Conservation (phyloP, 2,113 vertebrate species). For the Cyphomyrus plagiostoma region DNA sequence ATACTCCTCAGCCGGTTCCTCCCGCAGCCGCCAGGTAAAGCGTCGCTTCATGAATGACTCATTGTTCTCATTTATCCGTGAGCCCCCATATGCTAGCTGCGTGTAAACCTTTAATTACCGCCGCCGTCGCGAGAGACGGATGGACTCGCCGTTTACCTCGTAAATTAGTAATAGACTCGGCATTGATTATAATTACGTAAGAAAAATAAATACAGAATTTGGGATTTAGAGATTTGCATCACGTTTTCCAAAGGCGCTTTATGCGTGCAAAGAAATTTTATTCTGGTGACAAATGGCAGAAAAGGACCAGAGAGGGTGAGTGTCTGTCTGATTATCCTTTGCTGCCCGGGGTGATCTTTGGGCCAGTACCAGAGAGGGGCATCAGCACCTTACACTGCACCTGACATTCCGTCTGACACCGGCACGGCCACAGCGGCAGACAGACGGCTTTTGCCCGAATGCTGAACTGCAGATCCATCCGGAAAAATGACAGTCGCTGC, state of each 20-base stretch:
- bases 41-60: neutral
- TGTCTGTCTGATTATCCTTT: neutral
- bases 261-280: neutral
- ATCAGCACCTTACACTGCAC: neutral
- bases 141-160: neutral
- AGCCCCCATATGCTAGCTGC: neutral
- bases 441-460: neutral
- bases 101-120: constrained; percentile 11
- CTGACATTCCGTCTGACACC: neutral
- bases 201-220: neutral
- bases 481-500: neutral
- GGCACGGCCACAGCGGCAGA: neutral
- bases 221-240: neutral
- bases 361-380: neutral
- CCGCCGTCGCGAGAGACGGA: neutral
- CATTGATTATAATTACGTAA: neutral
- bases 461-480: neutral
- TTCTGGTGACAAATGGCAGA: neutral
- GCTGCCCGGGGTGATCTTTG: neutral
- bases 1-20: neutral
- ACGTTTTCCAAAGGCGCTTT: neutral
- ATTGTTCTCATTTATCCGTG: neutral
- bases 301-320: neutral
- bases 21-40: neutral
- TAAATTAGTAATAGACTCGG: neutral